Conservation (phyloP, 2,888 invertebrate genomes). For the Morpho deidamia region DNA sequence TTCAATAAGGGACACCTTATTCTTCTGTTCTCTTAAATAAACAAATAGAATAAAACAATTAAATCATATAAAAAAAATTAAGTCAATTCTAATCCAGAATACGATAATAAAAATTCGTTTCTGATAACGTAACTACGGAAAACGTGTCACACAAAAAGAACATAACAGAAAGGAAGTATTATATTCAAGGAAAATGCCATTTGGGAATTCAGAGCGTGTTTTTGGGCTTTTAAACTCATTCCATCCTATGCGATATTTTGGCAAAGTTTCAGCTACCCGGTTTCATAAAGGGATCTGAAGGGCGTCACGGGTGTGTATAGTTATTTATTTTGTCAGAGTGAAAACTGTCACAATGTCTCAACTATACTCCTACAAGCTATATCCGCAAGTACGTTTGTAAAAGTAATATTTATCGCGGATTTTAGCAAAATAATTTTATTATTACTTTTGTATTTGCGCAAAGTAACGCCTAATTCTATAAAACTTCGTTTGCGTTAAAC, state of each 20-base stretch:
- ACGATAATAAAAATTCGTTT: conserved; percentile 3
- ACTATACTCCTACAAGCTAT: too few species aligned
- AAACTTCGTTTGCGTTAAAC: too few species aligned
- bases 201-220: conserved; percentile 33
- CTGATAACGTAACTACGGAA: conserved; percentile 15
- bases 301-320: conserved; percentile 21
- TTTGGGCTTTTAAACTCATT: conserved; percentile 32
- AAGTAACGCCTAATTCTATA: too few species aligned
- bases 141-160: conserved; percentile 24
- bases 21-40: not conserved
- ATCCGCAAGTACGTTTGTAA: too few species aligned
- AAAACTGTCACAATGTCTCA: not conserved
- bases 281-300: conserved; percentile 28
- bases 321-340: conserved; percentile 16
- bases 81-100: not conserved
- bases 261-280: conserved; percentile 31
- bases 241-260: conserved; percentile 31
- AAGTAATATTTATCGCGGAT: too few species aligned
- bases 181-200: conserved; percentile 27
- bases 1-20: too few species aligned
- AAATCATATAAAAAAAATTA: not conserved
- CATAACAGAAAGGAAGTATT: conserved; percentile 26
- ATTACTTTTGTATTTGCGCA: too few species aligned
- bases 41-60: not conserved
- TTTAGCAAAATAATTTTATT: too few species aligned